Conservation (phyloP, 1,140 invertebrate genomes). For the Choristoneura fumiferana region DNA sequence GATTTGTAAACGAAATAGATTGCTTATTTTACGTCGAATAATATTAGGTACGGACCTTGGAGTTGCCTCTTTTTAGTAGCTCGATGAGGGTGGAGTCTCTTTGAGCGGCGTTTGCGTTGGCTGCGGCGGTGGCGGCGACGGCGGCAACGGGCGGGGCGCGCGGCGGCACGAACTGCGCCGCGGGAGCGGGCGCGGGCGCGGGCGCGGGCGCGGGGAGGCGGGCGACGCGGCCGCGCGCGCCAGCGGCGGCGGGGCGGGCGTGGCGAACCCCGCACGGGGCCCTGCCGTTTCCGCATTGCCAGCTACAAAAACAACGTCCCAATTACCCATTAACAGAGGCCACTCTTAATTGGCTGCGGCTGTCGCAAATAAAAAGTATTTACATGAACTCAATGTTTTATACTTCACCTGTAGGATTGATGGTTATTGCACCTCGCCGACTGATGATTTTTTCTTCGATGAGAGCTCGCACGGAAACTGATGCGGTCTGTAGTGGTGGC, state of each 20-base stretch:
- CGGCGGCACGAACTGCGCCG: conserved; percentile 73
- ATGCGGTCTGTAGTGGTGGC: conserved; percentile 91
- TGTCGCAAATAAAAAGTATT: neutral
- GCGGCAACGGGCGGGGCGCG: conserved; percentile 80
- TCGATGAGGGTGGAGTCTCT: conserved; percentile 81
- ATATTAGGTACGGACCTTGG: conserved; percentile 77
- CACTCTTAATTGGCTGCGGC: conserved; percentile 16
- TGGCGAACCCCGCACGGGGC: conserved; percentile 62
- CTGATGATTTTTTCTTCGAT: conserved; percentile 96
- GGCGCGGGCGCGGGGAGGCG: conserved; percentile 76
- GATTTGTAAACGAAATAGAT: conserved; percentile 5
- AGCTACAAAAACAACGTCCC: conserved; percentile 43
- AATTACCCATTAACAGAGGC: conserved; percentile 6
- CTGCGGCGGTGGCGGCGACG: conserved; percentile 41
- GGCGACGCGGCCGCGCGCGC: conserved; percentile 78
- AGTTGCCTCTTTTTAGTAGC: conserved; percentile 81
- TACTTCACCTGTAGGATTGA: conserved; percentile 46
- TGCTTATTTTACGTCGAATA: conserved; percentile 18
- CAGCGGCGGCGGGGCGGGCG: conserved; percentile 77
- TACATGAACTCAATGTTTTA: neutral
- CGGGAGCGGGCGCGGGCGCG: conserved; percentile 63
- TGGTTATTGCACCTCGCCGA: conserved; percentile 79
- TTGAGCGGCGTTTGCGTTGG: conserved; percentile 48
- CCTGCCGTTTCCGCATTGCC: conserved; percentile 63
- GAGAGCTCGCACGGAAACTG: conserved; percentile 90